Conservation (phyloP, 2,797 vertebrate species). For the Poecilia velifera region DNA sequence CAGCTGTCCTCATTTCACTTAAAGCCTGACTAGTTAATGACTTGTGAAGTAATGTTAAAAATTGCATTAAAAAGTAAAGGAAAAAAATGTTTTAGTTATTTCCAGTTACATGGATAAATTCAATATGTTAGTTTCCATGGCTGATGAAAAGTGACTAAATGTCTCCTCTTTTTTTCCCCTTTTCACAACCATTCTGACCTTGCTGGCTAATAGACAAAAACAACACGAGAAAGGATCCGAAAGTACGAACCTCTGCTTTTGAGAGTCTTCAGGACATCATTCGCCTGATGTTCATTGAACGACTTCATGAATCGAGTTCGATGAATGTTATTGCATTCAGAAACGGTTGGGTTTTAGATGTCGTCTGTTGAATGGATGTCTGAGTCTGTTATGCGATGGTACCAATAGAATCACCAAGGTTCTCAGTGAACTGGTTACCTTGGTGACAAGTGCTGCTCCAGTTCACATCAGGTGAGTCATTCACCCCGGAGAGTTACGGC, state of each 20-base stretch:
- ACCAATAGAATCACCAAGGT: background rate
- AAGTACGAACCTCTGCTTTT: background rate
- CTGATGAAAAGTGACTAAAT: background rate
- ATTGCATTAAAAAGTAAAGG: background rate
- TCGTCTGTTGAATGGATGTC: background rate
- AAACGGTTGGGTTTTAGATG: background rate
- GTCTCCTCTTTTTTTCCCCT: background rate
- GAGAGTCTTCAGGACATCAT: background rate
- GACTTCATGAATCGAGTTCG: background rate
- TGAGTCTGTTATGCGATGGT: background rate
- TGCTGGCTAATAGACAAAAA: background rate
- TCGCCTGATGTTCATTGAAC: background rate
- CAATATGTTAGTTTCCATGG: background rate
- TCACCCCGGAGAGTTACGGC: background rate
- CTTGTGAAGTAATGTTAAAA: background rate
- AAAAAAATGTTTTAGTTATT: background rate
- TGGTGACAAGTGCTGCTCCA: background rate
- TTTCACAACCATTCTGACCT: background rate
- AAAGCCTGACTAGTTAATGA: background rate
- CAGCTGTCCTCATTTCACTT: background rate
- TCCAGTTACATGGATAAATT: background rate
- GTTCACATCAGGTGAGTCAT: slow-evolving; percentile 4
- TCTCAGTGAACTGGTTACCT: background rate
- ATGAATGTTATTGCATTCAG: background rate
- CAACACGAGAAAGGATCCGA: background rate